A percentile compares a stretch with the other conserved stretches of the same genome.
These are phyloP conservation scores for Cantharis rustica DNA, from an alignment of 2,888 invertebrate genomes.

Conservation along the genomic window DNA sequence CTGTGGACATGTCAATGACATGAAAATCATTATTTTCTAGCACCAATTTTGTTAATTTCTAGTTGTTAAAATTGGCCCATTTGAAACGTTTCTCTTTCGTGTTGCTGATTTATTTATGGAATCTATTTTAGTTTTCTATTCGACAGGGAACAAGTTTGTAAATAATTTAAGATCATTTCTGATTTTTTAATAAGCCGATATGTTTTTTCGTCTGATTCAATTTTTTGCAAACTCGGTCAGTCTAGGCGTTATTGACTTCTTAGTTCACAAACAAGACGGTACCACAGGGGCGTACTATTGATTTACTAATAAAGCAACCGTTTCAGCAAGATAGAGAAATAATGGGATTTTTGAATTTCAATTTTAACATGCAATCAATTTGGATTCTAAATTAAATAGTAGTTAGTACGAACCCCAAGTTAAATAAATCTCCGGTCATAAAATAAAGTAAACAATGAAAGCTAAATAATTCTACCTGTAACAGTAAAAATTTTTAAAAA, in stretches of 20 bases:
- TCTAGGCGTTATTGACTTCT: background rate
- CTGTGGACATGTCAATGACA: background rate
- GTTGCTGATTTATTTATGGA: background rate
- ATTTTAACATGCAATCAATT: background rate
- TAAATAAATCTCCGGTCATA: background rate
- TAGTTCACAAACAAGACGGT: background rate
- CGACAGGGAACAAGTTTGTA: background rate
- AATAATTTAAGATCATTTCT: background rate
- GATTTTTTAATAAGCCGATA: background rate
- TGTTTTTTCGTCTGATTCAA: background rate
- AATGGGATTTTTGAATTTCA: background rate
- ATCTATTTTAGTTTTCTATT: background rate
- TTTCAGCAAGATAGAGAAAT: background rate
- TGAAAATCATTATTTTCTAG: background rate
- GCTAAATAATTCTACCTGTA: background rate
- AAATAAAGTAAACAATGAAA: background rate
- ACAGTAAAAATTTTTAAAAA: background rate
- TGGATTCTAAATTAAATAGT: background rate
- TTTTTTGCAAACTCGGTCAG: background rate
- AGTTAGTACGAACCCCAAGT: background rate
- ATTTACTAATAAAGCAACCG: background rate
- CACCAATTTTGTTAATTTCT: background rate
- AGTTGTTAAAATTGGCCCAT: background rate
- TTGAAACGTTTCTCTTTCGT: background rate
- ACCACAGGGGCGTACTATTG: background rate